Base-by-base conservation (phyloP, 1,140 invertebrate genomes). In the Drosophila setifemur region DNA sequence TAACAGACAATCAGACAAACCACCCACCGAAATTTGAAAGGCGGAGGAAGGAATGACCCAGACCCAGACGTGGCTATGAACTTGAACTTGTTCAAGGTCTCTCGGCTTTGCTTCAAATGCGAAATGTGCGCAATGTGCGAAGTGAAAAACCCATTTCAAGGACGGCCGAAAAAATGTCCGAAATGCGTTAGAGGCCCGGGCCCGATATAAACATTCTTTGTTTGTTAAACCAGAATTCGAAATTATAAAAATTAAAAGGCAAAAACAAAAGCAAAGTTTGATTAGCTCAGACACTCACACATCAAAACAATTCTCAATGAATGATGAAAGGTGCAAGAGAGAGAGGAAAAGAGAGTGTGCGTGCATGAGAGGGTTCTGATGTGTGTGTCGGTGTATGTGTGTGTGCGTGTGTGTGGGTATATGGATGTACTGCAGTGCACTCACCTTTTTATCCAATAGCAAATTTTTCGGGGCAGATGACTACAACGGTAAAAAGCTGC, bases 31-130 rank as follows among this genome's bases (percentile, higher is more conserved):
- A 2, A 4, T 6, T 5, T 1, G 7, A 7, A 1, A 11, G n/a
- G 4, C 5, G 14, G 21, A 18, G 37, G 42, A 66, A 71, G 47
- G 45, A 50, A 72, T 61, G 68, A 76, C 72, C 54, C 73, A 76
- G 73, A 76, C 78, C 57, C 57, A 57, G 49, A 48, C 14, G 29
- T 39, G 37, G 25, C 68, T 72, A 49, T 86, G 81, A 83, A 83
- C 79, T 83, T 83, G 79, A 83, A 83, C 71, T 79, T 72, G 39
- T 75, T 83, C 79, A 83, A 83, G 79, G 79, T 75, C 79, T 83
- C 40, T 79, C 14, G 63, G 16, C 37, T 21, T 33, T 47, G 35
- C 28, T 60, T 18, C n/a, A 60, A 33, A 33, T 2, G 29, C 26
- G 55, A 26, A 48, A 37, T 54, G 50, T 68, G 73, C 47, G 73